Base-by-base conservation (phyloP, 2,888 invertebrate genomes). In the Zele albiditarsus region DNA sequence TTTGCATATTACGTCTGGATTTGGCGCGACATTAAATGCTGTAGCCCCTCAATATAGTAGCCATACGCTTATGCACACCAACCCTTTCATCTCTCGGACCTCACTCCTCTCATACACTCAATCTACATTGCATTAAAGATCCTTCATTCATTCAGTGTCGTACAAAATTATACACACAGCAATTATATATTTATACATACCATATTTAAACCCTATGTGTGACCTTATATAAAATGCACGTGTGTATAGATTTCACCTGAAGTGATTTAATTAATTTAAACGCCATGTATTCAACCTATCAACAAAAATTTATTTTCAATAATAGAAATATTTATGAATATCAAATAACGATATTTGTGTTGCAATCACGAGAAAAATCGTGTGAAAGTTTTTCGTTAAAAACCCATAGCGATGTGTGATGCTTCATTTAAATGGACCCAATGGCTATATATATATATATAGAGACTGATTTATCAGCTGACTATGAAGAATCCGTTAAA, bases 1-100 rank as follows among this genome's bases (percentile, higher is more conserved):
- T 88, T 88, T 89, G 87, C 88, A 89, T 89, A 88, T 87, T 85
- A 84, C 83, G 86, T 82, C 84, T 80, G 69, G 73, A 42, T 66
- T 28, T 74, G 62, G 67, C 62, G 68, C 73, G 77, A 77, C 73
- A 78, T 74, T 71, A 73, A 83, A 83, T 79, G 84, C 20, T 20
- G 82, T 83, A 82, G 83, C 84, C 83, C 67, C 71, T 27, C n/a
- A 75, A 20, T 53, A 46, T n/a, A 20, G 60, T 75, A 71, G 75
- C 60, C 74, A 66, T 46, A 46, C 23, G 53, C 20, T n/a, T 53
- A 20, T 46, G 16, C n/a, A 53, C 53, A 53, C n/a, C n/a, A 53
- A 20, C 20, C 20, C 53, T 4, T 20, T 6, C 20, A 53, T 72
- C 77, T 78, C 81, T 53, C 53, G 53, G 53, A 53, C 53, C 53